Evolutionary conservation across 2,888 invertebrate genomes (phyloP).

Genomic region (Ophonus ardosiacus): DNA sequence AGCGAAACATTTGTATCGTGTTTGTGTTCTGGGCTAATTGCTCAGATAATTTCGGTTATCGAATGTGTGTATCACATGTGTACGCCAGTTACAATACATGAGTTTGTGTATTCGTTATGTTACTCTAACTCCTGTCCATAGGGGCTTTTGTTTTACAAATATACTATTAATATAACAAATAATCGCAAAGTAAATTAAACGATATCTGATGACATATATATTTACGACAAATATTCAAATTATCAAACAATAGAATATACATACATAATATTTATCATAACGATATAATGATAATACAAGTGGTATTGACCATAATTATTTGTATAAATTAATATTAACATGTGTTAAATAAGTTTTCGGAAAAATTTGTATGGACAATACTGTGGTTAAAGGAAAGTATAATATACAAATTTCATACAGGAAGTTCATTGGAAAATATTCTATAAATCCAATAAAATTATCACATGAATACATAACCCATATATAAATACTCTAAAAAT

Average conservation of each 20-base stretch:
- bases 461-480: too few species aligned
- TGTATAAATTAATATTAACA: background rate
- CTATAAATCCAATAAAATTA: too few species aligned
- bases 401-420: too few species aligned
- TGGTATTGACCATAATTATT: background rate
- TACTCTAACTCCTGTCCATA: background rate
- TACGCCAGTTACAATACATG: slow-evolving; percentile 4
- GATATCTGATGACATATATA: background rate
- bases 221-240: background rate
- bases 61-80: slow-evolving; percentile 29
- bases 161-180: background rate
- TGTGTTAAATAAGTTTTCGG: too few species aligned
- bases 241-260: background rate
- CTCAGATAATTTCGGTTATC: slow-evolving; percentile 48
- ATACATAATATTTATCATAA: background rate
- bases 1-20: slow-evolving; percentile 55
- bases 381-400: too few species aligned
- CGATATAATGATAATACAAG: background rate
- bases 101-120: slow-evolving; percentile 5
- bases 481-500: too few species aligned
- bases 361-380: too few species aligned
- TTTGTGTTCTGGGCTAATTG: slow-evolving; percentile 51
- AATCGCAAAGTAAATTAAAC: slow-evolving; percentile 13
- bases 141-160: slow-evolving; percentile 12
- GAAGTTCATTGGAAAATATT: too few species aligned